These are phyloP conservation scores for Zaprionus kolodkinae DNA, from an alignment of 1,140 invertebrate genomes.

Conservation along the genomic window DNA sequence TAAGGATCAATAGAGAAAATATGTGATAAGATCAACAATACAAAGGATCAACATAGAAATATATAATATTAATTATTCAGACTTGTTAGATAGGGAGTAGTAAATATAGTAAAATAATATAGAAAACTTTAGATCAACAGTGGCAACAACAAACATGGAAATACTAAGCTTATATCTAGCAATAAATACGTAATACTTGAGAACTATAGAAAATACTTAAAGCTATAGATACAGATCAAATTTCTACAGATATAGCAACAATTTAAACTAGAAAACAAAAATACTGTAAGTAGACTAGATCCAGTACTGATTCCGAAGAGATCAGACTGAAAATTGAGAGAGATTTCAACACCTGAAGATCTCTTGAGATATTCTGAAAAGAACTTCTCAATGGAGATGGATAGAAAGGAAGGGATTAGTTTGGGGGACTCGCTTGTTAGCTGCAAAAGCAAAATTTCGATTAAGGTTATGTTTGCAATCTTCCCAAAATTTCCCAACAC, in stretches of 20 bases:
- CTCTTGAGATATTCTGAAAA: constrained; percentile 52
- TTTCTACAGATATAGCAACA: constrained; percentile 5
- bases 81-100: neutral
- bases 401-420: neutral
- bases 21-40: too few relatives aligned
- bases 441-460: constrained; percentile 63
- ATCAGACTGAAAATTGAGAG: neutral
- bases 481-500: neutral
- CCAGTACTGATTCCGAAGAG: neutral
- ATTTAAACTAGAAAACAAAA: neutral
- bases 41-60: too few relatives aligned
- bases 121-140: neutral
- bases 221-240: neutral
- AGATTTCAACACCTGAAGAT: neutral
- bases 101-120: neutral
- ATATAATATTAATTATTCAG: too few relatives aligned
- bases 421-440: constrained; percentile 23
- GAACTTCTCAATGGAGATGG: constrained; percentile 25
- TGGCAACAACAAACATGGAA: neutral
- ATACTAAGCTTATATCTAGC: neutral
- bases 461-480: constrained; percentile 18
- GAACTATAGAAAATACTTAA: neutral
- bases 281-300: constrained; percentile 2
- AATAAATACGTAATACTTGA: neutral
- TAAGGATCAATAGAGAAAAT: neutral